Conservation (phyloP, 2,888 invertebrate species). For the Drosophila prolongata region DNA sequence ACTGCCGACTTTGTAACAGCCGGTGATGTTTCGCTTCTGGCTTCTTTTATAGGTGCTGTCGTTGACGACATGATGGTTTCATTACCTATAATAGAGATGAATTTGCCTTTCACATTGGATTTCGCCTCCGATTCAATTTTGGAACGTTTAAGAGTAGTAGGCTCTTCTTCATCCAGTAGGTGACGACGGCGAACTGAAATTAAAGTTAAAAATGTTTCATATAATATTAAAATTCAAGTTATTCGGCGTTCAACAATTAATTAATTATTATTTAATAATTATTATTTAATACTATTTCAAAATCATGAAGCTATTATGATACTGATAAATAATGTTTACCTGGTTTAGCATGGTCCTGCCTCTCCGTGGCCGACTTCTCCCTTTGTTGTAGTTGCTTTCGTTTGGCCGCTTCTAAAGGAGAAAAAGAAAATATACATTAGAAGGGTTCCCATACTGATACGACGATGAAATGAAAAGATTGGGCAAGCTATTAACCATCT, state of each 20-base stretch:
- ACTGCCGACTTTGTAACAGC: background rate
- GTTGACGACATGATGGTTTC: conserved; percentile 21
- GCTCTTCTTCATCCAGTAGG: conserved; percentile 11
- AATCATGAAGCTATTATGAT: too few species aligned
- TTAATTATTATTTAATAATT: too few species aligned
- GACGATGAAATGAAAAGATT: conserved; percentile 15
- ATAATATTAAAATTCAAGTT: too few species aligned
- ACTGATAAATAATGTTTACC: background rate
- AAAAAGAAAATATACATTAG: conserved; percentile 8
- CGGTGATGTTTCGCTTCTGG: background rate
- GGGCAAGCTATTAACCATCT: conserved; percentile 68
- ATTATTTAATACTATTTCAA: too few species aligned
- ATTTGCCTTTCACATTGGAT: background rate
- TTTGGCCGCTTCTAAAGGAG: conserved; percentile 20
- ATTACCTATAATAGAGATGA: conserved; percentile 25
- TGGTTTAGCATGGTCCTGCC: background rate
- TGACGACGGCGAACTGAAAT: conserved; percentile 38
- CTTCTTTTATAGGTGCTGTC: background rate
- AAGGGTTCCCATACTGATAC: background rate
- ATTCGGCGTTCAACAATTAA: too few species aligned
- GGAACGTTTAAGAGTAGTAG: conserved; percentile 14
- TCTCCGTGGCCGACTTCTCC: background rate
- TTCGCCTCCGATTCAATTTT: background rate
- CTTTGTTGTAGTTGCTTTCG: background rate
- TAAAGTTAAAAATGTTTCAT: too few species aligned